phyloP scores from a whole-genome alignment of 2,113 vertebrate genomes.

The Phylloscopus trochilus region DNA sequence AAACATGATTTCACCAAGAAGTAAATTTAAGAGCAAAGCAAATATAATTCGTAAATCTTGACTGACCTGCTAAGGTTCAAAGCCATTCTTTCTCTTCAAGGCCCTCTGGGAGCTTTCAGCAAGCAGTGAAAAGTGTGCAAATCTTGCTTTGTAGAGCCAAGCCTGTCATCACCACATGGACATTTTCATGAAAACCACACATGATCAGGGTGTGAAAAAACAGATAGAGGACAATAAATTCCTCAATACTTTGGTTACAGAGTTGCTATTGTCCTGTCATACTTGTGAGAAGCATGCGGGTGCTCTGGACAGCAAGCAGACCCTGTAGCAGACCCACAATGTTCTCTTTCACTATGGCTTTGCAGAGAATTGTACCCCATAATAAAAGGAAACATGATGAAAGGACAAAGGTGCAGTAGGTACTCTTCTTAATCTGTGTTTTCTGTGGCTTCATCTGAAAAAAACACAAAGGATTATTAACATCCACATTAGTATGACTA shows the following conservation, averaged over 20 bases:
- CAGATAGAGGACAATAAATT: background rate
- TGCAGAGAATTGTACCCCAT: background rate
- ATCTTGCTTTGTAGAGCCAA: background rate
- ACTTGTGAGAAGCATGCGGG: background rate
- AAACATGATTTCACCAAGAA: background rate
- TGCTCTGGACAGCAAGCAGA: background rate
- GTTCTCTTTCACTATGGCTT: background rate
- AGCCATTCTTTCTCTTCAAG: background rate
- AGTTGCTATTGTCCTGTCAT: background rate
- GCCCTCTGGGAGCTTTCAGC: background rate
- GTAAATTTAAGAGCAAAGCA: background rate
- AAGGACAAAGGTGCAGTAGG: background rate
- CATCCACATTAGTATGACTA: background rate
- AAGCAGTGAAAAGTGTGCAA: background rate
- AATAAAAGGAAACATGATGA: background rate
- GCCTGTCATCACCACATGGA: background rate
- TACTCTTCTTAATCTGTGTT: background rate
- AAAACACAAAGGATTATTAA: background rate
- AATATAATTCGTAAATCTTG: background rate
- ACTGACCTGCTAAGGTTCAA: background rate
- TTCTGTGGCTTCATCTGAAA: background rate
- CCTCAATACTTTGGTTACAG: background rate
- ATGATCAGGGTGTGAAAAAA: background rate
- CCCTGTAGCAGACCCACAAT: background rate
- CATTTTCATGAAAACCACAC: background rate